Evolutionary conservation across 2,797 vertebrate genomes (phyloP).

Genomic region (Parauchenoglanis punctatus): DNA sequence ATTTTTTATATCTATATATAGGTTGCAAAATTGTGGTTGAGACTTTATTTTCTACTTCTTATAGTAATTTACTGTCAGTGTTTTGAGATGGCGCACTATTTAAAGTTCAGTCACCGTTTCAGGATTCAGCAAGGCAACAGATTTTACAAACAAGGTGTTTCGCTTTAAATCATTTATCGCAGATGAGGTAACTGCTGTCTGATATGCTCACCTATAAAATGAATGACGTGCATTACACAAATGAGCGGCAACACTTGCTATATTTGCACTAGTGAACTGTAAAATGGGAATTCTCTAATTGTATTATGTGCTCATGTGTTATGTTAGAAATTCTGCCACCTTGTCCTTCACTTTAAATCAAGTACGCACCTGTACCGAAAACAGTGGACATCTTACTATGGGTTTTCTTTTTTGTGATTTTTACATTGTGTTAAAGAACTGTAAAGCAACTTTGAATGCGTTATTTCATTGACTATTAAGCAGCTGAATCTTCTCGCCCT

Average conservation of each 20-base stretch:
- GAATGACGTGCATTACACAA: conserved; percentile 61
- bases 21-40: conserved; percentile 72
- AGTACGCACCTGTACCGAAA: not conserved
- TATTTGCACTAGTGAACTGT: conserved; percentile 67
- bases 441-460: not conserved
- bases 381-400: not conserved
- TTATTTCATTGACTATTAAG: conserved; percentile 12
- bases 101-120: conserved; percentile 34
- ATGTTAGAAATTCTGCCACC: conserved; percentile 12
- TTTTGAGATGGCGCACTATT: conserved; percentile 37
- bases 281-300: conserved; percentile 73
- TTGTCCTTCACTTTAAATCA: conserved; percentile 8
- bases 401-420: not conserved
- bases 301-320: conserved; percentile 70
- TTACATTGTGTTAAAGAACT: conserved; percentile 12
- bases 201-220: conserved; percentile 24
- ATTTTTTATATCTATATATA: conserved; percentile 82
- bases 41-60: conserved; percentile 64
- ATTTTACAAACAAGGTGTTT: not conserved
- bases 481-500: not conserved
- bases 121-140: conserved; percentile 24
- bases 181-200: conserved; percentile 19
- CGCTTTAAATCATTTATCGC: not conserved
- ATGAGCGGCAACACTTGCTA: conserved; percentile 49
- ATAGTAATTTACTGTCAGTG: conserved; percentile 41